A percentile compares a stretch with the other conserved stretches of the same genome.
Conservation (phyloP, 1,140 invertebrate species). For the Spodoptera frugiperda region DNA sequence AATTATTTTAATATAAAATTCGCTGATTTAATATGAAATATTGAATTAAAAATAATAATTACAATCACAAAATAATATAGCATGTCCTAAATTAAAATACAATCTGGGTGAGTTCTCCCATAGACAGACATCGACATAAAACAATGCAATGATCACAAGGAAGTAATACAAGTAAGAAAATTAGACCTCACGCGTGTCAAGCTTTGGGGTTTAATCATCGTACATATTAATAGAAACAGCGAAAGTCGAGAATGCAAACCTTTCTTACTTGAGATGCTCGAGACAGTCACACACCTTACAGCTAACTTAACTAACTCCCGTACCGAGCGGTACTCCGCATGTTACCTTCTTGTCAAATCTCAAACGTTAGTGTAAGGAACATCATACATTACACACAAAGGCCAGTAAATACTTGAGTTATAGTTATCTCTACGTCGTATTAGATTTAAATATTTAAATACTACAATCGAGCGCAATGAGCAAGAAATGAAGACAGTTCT, state of each 20-base stretch:
- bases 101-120: constrained; percentile 47
- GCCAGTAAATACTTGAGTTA: constrained; percentile 81
- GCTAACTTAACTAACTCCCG: constrained; percentile 72
- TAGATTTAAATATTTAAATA: constrained; percentile 72
- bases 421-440: constrained; percentile 81
- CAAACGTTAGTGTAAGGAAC: constrained; percentile 73
- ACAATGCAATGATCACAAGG: constrained; percentile 53
- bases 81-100: constrained; percentile 69
- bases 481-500: constrained; percentile 66
- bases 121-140: constrained; percentile 35
- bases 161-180: constrained; percentile 64
- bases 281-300: constrained; percentile 79
- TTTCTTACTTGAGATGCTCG: constrained; percentile 64
- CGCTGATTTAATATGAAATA: constrained; percentile 62
- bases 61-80: constrained; percentile 64
- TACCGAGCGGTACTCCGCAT: constrained; percentile 73
- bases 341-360: constrained; percentile 56
- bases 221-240: constrained; percentile 66
- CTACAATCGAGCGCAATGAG: constrained; percentile 76
- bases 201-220: constrained; percentile 75
- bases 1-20: constrained; percentile 70
- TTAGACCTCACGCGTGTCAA: constrained; percentile 60
- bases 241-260: constrained; percentile 66
- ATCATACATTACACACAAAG: constrained; percentile 74
- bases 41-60: constrained; percentile 51